Evolutionary conservation across 2,113 vertebrate genomes (phyloP).

Genomic region (Aegithalos caudatus): DNA sequence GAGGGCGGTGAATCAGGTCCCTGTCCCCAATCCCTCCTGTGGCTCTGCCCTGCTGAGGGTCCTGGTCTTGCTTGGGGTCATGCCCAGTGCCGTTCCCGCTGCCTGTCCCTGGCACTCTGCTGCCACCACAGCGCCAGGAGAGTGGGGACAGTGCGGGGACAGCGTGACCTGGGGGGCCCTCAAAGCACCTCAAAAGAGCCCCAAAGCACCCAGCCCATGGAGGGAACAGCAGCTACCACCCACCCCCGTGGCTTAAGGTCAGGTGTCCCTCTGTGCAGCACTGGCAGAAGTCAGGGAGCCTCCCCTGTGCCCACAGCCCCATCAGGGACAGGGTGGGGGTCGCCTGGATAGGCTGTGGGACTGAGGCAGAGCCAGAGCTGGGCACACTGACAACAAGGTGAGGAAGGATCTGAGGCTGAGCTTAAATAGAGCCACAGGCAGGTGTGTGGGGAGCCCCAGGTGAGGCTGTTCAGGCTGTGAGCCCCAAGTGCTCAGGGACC

Average conservation of each 20-base stretch:
- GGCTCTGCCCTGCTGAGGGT: neutral
- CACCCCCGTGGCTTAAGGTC: no score
- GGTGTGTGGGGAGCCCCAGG: neutral
- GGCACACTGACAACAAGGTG: fast-evolving
- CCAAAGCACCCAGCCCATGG: no score
- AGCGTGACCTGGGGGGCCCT: no score
- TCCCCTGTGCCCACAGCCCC: no score
- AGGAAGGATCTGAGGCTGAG: fast-evolving
- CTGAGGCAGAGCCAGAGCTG: neutral
- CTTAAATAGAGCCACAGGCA: neutral
- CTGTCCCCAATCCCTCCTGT: neutral
- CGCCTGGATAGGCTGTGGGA: neutral
- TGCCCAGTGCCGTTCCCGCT: no score
- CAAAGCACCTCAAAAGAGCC: no score
- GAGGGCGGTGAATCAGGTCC: no score
- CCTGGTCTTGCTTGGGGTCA: neutral
- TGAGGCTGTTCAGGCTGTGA: neutral
- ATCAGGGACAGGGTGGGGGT: neutral
- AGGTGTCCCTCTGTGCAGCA: no score
- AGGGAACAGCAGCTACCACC: no score
- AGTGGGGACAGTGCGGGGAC: no score
- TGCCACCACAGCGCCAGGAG: no score
- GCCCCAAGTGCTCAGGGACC: neutral
- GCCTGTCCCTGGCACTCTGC: no score
- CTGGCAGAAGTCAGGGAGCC: neutral